Conservation (phyloP, 2,113 vertebrate genomes). For the Perca flavescens region DNA sequence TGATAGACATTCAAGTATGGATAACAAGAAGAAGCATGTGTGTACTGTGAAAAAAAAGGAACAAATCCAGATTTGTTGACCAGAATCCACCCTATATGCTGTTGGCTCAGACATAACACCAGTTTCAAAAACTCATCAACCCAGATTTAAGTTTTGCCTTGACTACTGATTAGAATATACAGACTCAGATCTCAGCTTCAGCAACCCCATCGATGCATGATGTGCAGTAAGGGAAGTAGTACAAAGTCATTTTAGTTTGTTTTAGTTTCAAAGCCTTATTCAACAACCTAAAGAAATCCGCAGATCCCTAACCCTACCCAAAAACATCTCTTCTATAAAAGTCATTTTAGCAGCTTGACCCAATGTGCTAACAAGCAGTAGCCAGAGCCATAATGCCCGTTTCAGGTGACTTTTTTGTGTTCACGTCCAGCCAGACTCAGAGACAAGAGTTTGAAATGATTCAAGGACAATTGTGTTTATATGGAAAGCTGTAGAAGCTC, state of each 20-base stretch:
- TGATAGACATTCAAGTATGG: conserved; percentile 22
- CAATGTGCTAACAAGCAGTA: not conserved
- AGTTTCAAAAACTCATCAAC: conserved; percentile 14
- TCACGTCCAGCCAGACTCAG: not conserved
- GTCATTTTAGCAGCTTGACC: not conserved
- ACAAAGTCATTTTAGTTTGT: not conserved
- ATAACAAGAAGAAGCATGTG: conserved; percentile 2
- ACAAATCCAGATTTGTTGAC: conserved; percentile 20
- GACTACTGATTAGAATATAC: not conserved
- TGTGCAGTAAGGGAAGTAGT: too few relatives aligned
- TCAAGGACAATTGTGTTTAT: not conserved
- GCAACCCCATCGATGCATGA: not conserved
- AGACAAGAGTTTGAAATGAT: not conserved
- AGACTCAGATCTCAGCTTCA: not conserved
- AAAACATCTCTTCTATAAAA: too few relatives aligned
- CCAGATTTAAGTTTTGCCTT: conserved; percentile 7
- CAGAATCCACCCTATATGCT: not conserved
- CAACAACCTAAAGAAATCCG: too few relatives aligned
- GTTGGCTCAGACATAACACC: not conserved
- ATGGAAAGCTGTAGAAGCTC: not conserved
- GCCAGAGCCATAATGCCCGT: not conserved
- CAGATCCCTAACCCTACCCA: not conserved
- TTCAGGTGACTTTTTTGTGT: not conserved
- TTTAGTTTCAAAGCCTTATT: not conserved
- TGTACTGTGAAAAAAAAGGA: not conserved